Conservation (phyloP, 2,797 vertebrate species). For the Argyrosomus regius region DNA sequence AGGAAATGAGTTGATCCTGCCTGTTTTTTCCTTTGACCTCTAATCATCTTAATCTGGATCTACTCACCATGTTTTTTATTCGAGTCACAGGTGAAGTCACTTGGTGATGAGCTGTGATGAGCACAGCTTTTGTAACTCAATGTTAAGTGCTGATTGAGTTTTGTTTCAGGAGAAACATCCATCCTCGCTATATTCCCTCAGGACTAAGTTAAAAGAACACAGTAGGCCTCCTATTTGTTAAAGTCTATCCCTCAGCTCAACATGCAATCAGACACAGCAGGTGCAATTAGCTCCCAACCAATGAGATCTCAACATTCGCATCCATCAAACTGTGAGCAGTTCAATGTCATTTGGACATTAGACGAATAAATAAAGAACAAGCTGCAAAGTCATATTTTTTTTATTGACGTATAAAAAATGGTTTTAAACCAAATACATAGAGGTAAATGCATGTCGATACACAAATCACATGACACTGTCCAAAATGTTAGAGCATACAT, state of each 20-base stretch:
- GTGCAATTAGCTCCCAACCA: constrained; percentile 51
- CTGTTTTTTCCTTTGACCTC: neutral
- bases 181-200: constrained; percentile 23
- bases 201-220: neutral
- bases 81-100: constrained; percentile 68
- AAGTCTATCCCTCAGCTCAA: neutral
- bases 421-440: constrained; percentile 35
- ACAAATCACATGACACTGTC: constrained; percentile 33
- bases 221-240: neutral
- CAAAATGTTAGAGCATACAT: constrained; percentile 31
- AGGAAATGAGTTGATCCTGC: neutral
- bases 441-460: constrained; percentile 35
- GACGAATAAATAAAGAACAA: constrained; percentile 13
- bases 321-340: constrained; percentile 16
- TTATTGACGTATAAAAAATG: constrained; percentile 60
- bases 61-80: constrained; percentile 83
- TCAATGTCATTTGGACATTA: constrained; percentile 17
- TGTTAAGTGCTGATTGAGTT: constrained; percentile 83
- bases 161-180: constrained; percentile 79
- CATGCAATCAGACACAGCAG: constrained; percentile 45
- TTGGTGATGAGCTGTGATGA: constrained; percentile 77
- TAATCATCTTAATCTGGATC: constrained; percentile 72
- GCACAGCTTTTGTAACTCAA: constrained; percentile 89
- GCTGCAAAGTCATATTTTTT: constrained; percentile 31
- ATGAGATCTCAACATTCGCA: constrained; percentile 44